phyloP scores from a whole-genome alignment of 2,113 vertebrate genomes.

The Athene cunicularia region DNA sequence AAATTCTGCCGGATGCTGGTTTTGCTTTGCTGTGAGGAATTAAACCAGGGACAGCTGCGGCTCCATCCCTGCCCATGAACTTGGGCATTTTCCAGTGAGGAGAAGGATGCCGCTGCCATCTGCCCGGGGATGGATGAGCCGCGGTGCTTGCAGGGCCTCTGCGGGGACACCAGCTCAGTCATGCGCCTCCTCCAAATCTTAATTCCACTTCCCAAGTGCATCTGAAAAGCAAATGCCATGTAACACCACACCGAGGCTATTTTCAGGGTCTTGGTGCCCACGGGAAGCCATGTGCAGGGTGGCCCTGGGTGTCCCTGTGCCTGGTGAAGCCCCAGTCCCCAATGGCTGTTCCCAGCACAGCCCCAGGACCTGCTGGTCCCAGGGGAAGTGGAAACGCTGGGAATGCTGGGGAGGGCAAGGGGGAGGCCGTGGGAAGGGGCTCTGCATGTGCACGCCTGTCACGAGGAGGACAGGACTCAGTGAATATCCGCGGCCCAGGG shows the following conservation, averaged over 20 bases:
- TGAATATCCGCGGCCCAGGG: rapidly evolving
- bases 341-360: rapidly evolving
- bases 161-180: rapidly evolving
- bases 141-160: rapidly evolving
- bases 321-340: rapidly evolving
- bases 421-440: conserved; percentile 1
- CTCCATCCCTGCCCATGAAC: neutral
- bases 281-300: neutral
- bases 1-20: neutral
- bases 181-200: neutral
- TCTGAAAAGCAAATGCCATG: rapidly evolving
- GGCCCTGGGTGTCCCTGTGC: neutral
- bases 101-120: neutral
- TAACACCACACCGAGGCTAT: neutral
- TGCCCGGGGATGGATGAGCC: neutral
- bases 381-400: neutral
- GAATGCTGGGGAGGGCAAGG: neutral
- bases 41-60: neutral
- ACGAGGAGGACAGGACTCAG: neutral
- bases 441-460: neutral
- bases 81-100: neutral
- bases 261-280: neutral
- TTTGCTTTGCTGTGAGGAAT: neutral
- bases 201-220: neutral
- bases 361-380: neutral